Evolutionary conservation across 2,113 vertebrate genomes (phyloP).

Genomic region (Trichechus manatus): DNA sequence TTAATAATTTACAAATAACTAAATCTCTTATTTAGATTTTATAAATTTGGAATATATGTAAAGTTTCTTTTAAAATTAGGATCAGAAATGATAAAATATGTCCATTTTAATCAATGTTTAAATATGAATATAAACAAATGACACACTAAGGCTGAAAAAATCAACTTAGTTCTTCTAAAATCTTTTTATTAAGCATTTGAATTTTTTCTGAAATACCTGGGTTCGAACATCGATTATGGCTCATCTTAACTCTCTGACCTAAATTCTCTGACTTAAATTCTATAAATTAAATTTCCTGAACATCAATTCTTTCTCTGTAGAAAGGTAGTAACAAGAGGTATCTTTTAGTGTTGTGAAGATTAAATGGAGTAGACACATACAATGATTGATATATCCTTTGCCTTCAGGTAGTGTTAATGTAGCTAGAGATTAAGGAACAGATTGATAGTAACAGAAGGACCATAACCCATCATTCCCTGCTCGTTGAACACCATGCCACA

Average conservation of each 20-base stretch:
- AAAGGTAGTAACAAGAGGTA: background rate
- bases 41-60: background rate
- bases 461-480: background rate
- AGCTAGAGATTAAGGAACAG: background rate
- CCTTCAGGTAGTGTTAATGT: background rate
- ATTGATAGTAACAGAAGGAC: background rate
- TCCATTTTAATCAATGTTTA: slow-evolving; percentile 41
- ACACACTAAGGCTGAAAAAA: background rate
- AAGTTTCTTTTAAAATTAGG: slow-evolving; percentile 9
- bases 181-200: slow-evolving; percentile 25
- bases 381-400: background rate
- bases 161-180: slow-evolving; percentile 16
- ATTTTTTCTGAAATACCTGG: background rate
- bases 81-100: background rate
- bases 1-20: background rate
- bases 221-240: background rate
- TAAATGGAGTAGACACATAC: background rate
- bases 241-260: background rate
- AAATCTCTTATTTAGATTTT: background rate
- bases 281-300: background rate
- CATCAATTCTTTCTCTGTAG: background rate
- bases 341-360: background rate
- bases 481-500: background rate
- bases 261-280: slow-evolving; percentile 24
- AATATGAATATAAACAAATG: slow-evolving; percentile 14